Conservation (phyloP, 1,140 invertebrate genomes). For the Aphaenogaster floridana region DNA sequence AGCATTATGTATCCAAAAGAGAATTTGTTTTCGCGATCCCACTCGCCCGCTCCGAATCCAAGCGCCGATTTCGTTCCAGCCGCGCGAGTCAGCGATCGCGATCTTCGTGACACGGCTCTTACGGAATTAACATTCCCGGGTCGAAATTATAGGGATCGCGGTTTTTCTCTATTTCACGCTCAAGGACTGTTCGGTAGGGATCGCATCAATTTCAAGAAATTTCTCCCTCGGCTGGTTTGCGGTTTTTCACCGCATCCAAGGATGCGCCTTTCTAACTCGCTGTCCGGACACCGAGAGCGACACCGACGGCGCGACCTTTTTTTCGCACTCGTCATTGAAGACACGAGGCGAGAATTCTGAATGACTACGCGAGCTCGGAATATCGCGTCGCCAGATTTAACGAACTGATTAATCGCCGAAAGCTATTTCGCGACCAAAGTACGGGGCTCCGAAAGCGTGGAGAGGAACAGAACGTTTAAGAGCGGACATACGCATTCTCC, state of each 20-base stretch:
- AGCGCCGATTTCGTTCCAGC: not conserved
- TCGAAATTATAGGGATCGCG: conserved; percentile 65
- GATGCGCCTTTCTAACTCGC: conserved; percentile 71
- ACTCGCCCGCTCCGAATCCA: not conserved
- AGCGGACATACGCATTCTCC: conserved; percentile 58
- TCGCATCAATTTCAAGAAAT: conserved; percentile 72
- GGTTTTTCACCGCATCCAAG: conserved; percentile 74
- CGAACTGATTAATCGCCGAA: conserved; percentile 59
- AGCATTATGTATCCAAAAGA: not conserved
- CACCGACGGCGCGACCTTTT: conserved; percentile 42
- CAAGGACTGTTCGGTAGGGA: conserved; percentile 65
- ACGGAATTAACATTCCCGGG: conserved; percentile 71
- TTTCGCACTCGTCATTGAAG: conserved; percentile 37
- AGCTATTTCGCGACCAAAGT: conserved; percentile 52
- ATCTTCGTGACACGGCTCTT: not conserved
- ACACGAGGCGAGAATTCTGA: conserved; percentile 35
- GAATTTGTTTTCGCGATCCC: conserved; percentile 5
- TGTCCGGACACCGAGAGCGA: not conserved
- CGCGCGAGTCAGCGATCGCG: not conserved
- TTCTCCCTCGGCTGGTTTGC: conserved; percentile 65
- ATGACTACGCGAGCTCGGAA: conserved; percentile 56
- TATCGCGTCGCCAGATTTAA: conserved; percentile 59
- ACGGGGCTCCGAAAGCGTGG: conserved; percentile 1
- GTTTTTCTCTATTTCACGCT: conserved; percentile 73
- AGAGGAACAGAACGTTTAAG: conserved; percentile 34